phyloP scores from a whole-genome alignment of 2,113 vertebrate genomes.

The Speoplatyrhinus poulsoni region DNA sequence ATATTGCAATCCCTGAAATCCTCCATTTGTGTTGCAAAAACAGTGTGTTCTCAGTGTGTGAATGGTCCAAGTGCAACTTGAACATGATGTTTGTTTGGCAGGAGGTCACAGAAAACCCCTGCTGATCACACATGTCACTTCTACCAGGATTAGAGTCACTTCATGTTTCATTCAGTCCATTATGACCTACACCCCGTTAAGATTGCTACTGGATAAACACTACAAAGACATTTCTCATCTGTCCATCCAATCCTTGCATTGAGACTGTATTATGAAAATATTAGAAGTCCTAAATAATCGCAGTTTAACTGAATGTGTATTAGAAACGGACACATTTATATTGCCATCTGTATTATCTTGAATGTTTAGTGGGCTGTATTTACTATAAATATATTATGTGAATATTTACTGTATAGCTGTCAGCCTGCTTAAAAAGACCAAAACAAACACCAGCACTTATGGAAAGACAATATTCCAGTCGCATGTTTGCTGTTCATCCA shows the following conservation, averaged over 20 bases:
- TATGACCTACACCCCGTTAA: too few relatives aligned
- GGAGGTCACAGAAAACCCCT: slow-evolving; percentile 49
- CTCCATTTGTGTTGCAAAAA: too few relatives aligned
- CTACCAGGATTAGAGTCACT: slow-evolving; percentile 51
- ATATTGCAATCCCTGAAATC: too few relatives aligned
- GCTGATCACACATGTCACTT: slow-evolving; percentile 54
- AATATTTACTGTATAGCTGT: slow-evolving; percentile 1
- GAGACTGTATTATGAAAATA: too few relatives aligned
- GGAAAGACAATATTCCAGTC: slow-evolving; percentile 67
- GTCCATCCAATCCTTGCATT: too few relatives aligned
- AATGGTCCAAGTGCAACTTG: slow-evolving; percentile 38
- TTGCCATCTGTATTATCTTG: neutral
- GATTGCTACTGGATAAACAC: too few relatives aligned
- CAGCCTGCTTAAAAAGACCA: slow-evolving; percentile 58
- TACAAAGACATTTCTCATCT: too few relatives aligned
- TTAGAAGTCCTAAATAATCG: too few relatives aligned
- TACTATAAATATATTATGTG: slow-evolving; percentile 8
- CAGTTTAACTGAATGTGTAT: too few relatives aligned
- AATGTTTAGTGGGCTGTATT: neutral
- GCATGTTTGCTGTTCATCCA: slow-evolving; percentile 63
- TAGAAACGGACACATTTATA: neutral
- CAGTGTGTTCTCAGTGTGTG: too few relatives aligned
- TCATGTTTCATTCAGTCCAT: slow-evolving; percentile 33
- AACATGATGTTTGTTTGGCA: slow-evolving; percentile 53
- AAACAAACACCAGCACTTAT: slow-evolving; percentile 60